Evolutionary conservation across 2,888 invertebrate species (phyloP).

Genomic region (Encarsia formosa): DNA sequence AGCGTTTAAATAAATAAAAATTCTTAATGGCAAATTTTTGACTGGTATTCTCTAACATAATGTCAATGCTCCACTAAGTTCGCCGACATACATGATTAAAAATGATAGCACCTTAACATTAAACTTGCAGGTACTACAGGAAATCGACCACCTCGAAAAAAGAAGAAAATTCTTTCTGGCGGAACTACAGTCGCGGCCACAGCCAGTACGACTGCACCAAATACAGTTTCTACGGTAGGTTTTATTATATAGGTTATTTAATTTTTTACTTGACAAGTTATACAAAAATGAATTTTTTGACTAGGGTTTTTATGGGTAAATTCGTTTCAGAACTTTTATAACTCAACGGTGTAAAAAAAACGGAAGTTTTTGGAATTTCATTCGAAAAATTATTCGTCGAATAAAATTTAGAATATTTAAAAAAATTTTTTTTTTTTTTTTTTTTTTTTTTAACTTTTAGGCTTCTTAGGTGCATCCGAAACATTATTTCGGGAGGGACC

Average conservation of each 20-base stretch:
- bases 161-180: slow-evolving; percentile 53
- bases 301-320: slow-evolving; percentile 2
- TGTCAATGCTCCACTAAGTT: slow-evolving; percentile 40
- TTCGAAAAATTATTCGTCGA: no score
- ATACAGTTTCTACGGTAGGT: slow-evolving; percentile 21
- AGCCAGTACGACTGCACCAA: slow-evolving; percentile 10
- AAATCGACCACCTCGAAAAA: slow-evolving; percentile 56
- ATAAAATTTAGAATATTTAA: background rate
- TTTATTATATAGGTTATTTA: background rate
- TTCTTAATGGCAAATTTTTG: slow-evolving; percentile 28
- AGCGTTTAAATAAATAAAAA: background rate
- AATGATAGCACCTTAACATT: slow-evolving; percentile 31
- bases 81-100: slow-evolving; percentile 5
- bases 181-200: slow-evolving; percentile 30
- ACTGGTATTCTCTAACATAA: slow-evolving; percentile 46
- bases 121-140: slow-evolving; percentile 45
- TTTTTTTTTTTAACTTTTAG: no score
- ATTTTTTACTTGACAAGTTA: no score
- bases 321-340: no score
- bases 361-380: no score
- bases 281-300: no score
- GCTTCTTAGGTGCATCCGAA: no score
- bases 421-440: background rate
- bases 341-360: slow-evolving; percentile 1
- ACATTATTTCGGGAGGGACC: no score